Percentiles rank a stretch among this genome's conserved stretches.
Conservation (phyloP, 2,797 vertebrate genomes). For the Nyctibius grandis region DNA sequence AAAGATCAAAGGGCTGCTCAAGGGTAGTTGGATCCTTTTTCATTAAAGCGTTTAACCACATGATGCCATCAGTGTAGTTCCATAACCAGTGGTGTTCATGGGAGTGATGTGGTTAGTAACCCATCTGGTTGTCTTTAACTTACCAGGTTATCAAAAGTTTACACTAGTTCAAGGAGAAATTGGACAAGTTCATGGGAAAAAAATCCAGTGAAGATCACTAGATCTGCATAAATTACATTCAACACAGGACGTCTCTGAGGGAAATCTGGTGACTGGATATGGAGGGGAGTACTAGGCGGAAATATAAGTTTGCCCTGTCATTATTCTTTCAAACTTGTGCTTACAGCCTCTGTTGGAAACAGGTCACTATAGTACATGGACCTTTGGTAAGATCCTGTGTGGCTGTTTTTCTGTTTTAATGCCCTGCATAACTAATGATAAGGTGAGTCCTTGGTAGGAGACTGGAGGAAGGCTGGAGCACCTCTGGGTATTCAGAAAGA, state of each 20-base stretch:
- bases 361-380: background rate
- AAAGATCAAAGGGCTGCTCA: background rate
- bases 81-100: background rate
- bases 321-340: background rate
- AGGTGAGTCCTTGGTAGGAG: background rate
- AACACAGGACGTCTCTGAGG: background rate
- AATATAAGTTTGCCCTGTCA: background rate
- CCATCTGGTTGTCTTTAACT: background rate
- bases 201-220: background rate
- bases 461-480: background rate
- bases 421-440: background rate
- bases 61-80: background rate
- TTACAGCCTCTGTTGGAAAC: background rate
- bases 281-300: background rate
- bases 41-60: background rate
- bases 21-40: background rate
- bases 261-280: background rate
- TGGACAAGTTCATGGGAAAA: background rate
- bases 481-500: background rate
- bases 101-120: background rate
- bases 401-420: background rate
- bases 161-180: background rate
- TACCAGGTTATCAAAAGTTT: background rate
- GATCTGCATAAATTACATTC: background rate
- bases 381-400: background rate